Conservation (phyloP, 2,797 vertebrate species). For the Sphenodon punctatus region DNA sequence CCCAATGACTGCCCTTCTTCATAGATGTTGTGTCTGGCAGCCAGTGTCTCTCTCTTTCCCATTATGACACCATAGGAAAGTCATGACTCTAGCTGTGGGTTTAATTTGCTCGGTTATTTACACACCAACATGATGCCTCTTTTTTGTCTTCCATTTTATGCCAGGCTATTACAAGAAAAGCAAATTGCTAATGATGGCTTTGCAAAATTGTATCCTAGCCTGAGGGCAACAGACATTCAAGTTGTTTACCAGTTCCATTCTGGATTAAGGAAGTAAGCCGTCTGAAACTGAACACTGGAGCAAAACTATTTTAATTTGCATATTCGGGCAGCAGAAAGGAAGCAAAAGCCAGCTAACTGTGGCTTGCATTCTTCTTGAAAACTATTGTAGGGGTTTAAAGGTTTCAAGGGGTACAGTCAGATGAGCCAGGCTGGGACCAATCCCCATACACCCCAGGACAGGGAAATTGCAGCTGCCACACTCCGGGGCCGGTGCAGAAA, state of each 20-base stretch:
- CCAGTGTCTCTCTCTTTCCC: rapidly evolving
- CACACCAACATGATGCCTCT: not conserved
- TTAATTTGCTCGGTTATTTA: not conserved
- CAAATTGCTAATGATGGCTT: not conserved
- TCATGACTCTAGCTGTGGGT: not conserved
- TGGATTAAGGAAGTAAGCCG: not conserved
- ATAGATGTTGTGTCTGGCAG: not conserved
- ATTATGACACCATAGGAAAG: not conserved
- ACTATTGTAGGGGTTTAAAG: too few relatives aligned
- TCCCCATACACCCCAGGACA: too few relatives aligned
- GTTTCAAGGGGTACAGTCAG: too few relatives aligned
- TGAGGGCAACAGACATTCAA: not conserved
- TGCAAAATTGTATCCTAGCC: not conserved
- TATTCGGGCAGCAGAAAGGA: not conserved
- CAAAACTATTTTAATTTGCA: not conserved
- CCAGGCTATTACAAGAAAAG: not conserved
- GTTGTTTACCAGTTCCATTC: not conserved
- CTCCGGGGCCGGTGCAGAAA: too few relatives aligned
- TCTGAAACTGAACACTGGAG: not conserved
- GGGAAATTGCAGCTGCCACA: too few relatives aligned
- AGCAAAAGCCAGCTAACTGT: not conserved
- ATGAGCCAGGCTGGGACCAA: too few relatives aligned
- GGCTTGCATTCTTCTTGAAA: not conserved
- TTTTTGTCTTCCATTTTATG: too few relatives aligned
- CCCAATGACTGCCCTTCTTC: too few relatives aligned